Conservation (phyloP, 2,888 invertebrate genomes). For the Pinctada fucata region DNA sequence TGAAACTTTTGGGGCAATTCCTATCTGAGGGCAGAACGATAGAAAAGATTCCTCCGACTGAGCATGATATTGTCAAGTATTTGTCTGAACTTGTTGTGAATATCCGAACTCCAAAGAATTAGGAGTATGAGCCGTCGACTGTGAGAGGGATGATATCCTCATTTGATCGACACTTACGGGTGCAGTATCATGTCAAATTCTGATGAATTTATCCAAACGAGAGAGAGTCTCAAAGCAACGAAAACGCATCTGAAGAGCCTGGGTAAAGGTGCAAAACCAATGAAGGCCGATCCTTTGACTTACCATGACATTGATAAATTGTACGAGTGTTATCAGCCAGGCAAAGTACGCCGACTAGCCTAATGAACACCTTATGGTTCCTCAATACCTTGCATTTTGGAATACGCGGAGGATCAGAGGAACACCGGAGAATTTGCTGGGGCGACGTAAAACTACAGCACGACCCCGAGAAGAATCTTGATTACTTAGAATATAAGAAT, state of each 20-base stretch:
- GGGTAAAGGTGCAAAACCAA: slow-evolving; percentile 21
- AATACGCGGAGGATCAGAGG: background rate
- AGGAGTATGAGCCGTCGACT: no score
- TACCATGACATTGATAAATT: slow-evolving; percentile 8
- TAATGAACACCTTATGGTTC: no score
- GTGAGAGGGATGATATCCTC: no score
- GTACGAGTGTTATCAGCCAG: background rate
- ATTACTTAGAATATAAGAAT: background rate
- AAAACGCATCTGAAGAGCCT: background rate
- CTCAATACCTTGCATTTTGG: background rate
- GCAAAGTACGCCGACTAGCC: no score
- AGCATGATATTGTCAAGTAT: no score
- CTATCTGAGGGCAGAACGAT: no score
- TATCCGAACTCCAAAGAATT: no score
- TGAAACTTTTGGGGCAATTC: no score
- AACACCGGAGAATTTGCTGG: background rate
- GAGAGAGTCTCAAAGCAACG: background rate
- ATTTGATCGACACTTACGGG: background rate
- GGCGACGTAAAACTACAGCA: background rate
- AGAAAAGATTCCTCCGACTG: no score
- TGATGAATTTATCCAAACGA: background rate
- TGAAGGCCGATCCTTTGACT: slow-evolving; percentile 4
- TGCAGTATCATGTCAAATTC: background rate
- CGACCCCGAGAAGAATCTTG: background rate
- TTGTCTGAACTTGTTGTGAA: no score